These are phyloP conservation scores for Paramormyrops kingsleyae DNA, from an alignment of 2,113 vertebrate species.

Conservation along the genomic window DNA sequence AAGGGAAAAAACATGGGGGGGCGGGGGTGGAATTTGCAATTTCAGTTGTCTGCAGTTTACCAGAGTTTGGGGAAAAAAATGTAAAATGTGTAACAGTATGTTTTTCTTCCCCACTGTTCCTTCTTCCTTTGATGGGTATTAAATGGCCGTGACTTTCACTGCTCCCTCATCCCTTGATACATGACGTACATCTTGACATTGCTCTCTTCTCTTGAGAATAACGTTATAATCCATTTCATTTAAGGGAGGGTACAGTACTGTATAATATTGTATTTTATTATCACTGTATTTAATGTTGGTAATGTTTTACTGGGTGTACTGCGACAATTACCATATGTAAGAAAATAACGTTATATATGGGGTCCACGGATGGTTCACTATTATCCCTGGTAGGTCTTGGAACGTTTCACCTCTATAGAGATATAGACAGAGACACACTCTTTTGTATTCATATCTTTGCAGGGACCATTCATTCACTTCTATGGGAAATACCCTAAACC, in stretches of 20 bases:
- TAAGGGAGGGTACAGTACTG: background rate
- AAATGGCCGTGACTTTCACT: too few species aligned
- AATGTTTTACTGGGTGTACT: background rate
- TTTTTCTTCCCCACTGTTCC: background rate
- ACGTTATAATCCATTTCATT: background rate
- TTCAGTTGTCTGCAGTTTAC: background rate
- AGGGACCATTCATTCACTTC: too few species aligned
- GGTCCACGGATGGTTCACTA: too few species aligned
- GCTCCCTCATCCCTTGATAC: too few species aligned
- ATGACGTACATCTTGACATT: too few species aligned
- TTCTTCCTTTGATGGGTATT: background rate
- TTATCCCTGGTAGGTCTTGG: too few species aligned
- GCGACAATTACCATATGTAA: too few species aligned
- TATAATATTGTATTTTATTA: background rate
- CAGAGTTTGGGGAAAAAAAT: background rate
- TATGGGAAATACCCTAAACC: too few species aligned
- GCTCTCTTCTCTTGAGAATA: too few species aligned
- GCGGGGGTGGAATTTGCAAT: fast-evolving
- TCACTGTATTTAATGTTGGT: background rate
- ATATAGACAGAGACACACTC: too few species aligned
- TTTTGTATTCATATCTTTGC: too few species aligned
- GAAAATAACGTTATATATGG: background rate
- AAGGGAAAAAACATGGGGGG: background rate
- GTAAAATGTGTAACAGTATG: background rate
- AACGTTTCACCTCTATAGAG: too few species aligned